Conservation (phyloP, 2,113 vertebrate genomes). For the Lethenteron camtschaticum region DNA sequence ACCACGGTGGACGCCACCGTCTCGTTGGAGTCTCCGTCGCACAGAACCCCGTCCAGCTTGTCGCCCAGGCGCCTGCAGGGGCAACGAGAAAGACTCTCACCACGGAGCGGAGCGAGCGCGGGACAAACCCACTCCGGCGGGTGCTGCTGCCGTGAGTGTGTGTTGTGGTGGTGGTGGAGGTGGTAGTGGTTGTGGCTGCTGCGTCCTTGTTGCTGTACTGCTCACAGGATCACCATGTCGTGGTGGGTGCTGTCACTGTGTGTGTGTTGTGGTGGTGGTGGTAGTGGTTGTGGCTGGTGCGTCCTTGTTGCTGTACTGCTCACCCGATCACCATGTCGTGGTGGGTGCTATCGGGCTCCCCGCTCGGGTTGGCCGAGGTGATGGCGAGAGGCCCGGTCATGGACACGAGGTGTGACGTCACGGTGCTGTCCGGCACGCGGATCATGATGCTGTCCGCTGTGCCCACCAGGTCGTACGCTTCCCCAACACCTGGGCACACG, state of each 20-base stretch:
- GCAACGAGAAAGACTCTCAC: neutral
- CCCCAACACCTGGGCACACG: conserved; percentile 33
- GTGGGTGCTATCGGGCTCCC: conserved; percentile 55
- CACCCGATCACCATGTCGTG: conserved; percentile 57
- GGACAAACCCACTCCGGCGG: too few relatives aligned
- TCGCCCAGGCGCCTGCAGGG: conserved; percentile 38
- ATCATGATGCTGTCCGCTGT: conserved; percentile 68
- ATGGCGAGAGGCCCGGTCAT: conserved; percentile 53
- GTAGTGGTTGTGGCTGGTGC: too few relatives aligned
- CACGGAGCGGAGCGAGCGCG: too few relatives aligned
- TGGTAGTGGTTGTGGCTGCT: too few relatives aligned
- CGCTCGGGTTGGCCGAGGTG: conserved; percentile 62
- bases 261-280: too few relatives aligned
- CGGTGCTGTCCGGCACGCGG: conserved; percentile 50
- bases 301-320: conserved; percentile 12
- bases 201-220: too few relatives aligned
- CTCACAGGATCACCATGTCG: too few relatives aligned
- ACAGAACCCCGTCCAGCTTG: conserved; percentile 53
- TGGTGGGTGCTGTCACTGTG: too few relatives aligned
- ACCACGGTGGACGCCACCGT: conserved; percentile 52
- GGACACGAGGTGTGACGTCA: conserved; percentile 41
- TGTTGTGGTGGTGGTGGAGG: too few relatives aligned
- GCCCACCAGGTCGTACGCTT: conserved; percentile 46
- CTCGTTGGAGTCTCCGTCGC: conserved; percentile 53
- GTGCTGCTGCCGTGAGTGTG: too few relatives aligned